Percentiles rank a stretch among this genome's conserved stretches.
Conservation (phyloP, 2,797 vertebrate species). For the Spondyliosoma cantharus region DNA sequence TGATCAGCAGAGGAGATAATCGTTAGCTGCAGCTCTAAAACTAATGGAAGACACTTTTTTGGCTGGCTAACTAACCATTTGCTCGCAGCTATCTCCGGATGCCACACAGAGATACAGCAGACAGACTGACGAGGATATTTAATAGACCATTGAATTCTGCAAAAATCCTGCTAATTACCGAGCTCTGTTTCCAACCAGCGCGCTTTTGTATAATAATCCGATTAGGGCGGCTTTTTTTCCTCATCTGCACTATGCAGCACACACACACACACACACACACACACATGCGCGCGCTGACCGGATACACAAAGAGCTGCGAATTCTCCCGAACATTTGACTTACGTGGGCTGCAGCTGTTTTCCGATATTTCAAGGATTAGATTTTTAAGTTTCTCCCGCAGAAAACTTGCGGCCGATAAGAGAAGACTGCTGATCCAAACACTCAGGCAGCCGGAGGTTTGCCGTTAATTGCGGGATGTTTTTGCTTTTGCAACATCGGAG, state of each 20-base stretch:
- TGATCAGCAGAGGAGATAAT: background rate
- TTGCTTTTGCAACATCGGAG: conserved; percentile 13
- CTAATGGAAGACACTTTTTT: conserved; percentile 10
- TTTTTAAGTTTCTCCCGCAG: conserved; percentile 33
- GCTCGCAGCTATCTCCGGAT: conserved; percentile 33
- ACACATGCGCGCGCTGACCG: conserved; percentile 32
- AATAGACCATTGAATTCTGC: conserved; percentile 54
- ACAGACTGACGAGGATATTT: conserved; percentile 43
- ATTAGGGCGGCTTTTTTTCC: conserved; percentile 64
- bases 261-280: conserved; percentile 19
- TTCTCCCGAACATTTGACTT: conserved; percentile 20
- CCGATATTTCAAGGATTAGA: conserved; percentile 48
- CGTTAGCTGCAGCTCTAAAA: background rate
- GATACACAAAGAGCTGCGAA: conserved; percentile 35
- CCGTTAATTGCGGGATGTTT: background rate
- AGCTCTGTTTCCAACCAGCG: conserved; percentile 62
- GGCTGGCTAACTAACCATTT: background rate
- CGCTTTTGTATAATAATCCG: conserved; percentile 68
- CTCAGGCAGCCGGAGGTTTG: background rate
- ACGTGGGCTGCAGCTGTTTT: conserved; percentile 57
- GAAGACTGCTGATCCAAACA: background rate
- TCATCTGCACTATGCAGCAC: conserved; percentile 26
- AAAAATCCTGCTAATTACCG: conserved; percentile 69
- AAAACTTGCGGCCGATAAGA: background rate
- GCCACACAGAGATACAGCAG: conserved; percentile 32